Conservation (phyloP, 1,140 invertebrate species). For the Marisa cornuarietis region DNA sequence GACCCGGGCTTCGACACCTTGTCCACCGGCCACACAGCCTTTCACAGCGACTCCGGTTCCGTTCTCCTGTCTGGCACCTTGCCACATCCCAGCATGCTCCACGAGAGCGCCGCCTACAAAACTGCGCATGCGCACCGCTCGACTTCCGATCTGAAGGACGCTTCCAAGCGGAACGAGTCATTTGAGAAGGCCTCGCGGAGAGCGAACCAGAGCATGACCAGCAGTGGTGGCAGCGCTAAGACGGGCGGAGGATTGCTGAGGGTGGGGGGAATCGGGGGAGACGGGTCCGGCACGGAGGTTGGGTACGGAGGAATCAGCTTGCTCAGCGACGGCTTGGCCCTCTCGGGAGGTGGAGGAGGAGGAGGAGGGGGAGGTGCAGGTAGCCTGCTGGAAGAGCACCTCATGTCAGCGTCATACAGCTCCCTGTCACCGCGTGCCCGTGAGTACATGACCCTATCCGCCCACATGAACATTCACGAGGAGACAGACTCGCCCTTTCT, state of each 20-base stretch:
- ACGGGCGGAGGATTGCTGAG: background rate
- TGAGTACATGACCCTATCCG: constrained; percentile 36
- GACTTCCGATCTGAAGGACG: background rate
- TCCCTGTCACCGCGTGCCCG: constrained; percentile 9
- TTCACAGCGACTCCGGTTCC: constrained; percentile 14
- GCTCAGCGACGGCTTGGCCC: background rate
- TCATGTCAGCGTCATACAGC: constrained; percentile 19
- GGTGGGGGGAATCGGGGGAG: background rate
- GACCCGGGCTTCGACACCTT: constrained; percentile 25
- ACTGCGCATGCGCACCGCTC: constrained; percentile 2
- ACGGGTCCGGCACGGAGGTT: background rate
- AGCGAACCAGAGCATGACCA: background rate
- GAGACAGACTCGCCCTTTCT: constrained; percentile 18
- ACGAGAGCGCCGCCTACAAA: background rate
- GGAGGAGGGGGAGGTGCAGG: background rate
- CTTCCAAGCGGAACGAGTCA: constrained; percentile 4
- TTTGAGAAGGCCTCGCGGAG: background rate
- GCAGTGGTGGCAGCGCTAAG: background rate
- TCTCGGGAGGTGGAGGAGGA: background rate
- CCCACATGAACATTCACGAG: constrained; percentile 37
- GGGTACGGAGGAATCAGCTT: background rate
- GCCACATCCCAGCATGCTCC: background rate
- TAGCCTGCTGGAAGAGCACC: background rate
- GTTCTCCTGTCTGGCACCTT: constrained; percentile 9
- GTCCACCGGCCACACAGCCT: constrained; percentile 16